Evolutionary conservation across 1,140 invertebrate species (phyloP).

Genomic region (Hylaeus volcanicus): DNA sequence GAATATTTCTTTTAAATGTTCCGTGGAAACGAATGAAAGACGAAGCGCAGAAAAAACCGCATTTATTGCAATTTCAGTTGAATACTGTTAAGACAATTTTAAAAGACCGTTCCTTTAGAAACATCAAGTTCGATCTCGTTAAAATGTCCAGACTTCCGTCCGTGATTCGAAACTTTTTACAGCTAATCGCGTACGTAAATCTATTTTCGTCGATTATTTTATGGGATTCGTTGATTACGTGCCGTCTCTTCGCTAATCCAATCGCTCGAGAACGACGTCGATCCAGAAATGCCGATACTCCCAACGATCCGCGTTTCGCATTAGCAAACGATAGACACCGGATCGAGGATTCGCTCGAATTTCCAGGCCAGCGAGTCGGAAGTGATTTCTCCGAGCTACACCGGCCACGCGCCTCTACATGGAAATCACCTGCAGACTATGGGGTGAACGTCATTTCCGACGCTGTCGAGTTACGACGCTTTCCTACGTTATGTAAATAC

Average conservation of each 20-base stretch:
- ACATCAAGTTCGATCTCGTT: too few relatives aligned
- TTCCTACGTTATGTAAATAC: constrained; percentile 61
- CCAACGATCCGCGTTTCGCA: constrained; percentile 36
- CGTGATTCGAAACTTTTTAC: too few relatives aligned
- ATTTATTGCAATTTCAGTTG: too few relatives aligned
- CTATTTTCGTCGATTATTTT: constrained; percentile 19
- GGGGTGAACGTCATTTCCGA: constrained; percentile 65
- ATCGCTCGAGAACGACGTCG: constrained; percentile 28
- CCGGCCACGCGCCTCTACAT: constrained; percentile 54
- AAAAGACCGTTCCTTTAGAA: too few relatives aligned
- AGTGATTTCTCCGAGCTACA: constrained; percentile 66
- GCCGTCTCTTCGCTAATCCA: constrained; percentile 23
- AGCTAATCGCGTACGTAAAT: constrained; percentile 20
- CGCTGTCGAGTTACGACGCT: constrained; percentile 50
- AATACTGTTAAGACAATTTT: too few relatives aligned
- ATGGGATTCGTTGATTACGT: constrained; percentile 15
- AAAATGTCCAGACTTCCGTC: too few relatives aligned
- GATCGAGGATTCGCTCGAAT: constrained; percentile 65
- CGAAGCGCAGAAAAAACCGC: too few relatives aligned
- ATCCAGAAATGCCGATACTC: constrained; percentile 32
- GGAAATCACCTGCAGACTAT: constrained; percentile 65
- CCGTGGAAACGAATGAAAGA: too few relatives aligned
- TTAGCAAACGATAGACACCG: constrained; percentile 32
- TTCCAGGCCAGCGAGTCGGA: constrained; percentile 66
- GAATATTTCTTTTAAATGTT: too few relatives aligned